These are phyloP conservation scores for Laspeyria flexula DNA, from an alignment of 2,888 invertebrate genomes.

Conservation along the genomic window DNA sequence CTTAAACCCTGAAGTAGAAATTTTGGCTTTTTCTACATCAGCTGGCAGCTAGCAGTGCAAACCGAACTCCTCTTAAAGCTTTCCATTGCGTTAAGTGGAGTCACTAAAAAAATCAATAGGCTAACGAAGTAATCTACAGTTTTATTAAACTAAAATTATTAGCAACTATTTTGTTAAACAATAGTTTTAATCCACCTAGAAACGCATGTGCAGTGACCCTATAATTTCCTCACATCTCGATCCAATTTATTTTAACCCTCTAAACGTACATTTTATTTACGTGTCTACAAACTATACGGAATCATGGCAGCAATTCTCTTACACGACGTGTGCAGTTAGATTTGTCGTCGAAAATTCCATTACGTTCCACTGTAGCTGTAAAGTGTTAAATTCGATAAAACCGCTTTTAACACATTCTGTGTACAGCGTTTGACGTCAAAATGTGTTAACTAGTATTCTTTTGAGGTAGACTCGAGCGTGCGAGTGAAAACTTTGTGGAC, in stretches of 20 bases:
- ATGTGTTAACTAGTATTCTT: conserved; percentile 8
- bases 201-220: no score
- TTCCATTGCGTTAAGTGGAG: no score
- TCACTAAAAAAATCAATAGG: no score
- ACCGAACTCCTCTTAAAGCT: no score
- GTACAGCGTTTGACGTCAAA: conserved; percentile 1
- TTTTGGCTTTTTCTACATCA: no score
- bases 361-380: conserved; percentile 36
- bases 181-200: no score
- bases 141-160: no score
- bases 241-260: not conserved
- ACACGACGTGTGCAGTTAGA: conserved; percentile 37
- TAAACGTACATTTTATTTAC: not conserved
- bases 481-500: not conserved
- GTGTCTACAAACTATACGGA: conserved; percentile 6
- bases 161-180: no score
- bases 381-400: conserved; percentile 45
- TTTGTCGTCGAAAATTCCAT: conserved; percentile 41
- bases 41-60: no score
- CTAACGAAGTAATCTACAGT: no score
- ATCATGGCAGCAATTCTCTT: conserved; percentile 42
- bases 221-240: no score
- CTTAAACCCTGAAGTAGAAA: no score
- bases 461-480: not conserved
- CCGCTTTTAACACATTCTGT: conserved; percentile 29